Evolutionary conservation across 23 tunicate genomes (phyloP).

Genomic region (Ascidia mentula): DNA sequence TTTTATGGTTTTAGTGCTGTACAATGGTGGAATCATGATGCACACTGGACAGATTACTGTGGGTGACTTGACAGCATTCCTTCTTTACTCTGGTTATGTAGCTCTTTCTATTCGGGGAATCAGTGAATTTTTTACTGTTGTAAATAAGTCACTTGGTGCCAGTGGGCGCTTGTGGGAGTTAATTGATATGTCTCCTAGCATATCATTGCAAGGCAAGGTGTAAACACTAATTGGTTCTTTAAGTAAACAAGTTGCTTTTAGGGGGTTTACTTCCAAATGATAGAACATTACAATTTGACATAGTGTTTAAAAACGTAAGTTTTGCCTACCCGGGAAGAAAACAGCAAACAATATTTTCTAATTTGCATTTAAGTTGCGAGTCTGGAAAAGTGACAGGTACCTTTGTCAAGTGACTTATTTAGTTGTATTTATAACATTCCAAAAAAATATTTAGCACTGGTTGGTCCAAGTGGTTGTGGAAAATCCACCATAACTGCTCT

Average conservation of each 20-base stretch:
- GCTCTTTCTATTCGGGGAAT: conserved; percentile 60
- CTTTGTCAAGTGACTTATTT: not conserved
- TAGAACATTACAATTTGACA: conserved; percentile 10
- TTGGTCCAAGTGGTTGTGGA: conserved; percentile 77
- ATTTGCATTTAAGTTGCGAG: conserved; percentile 35
- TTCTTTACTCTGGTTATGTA: conserved; percentile 69
- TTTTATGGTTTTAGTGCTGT: conserved; percentile 62
- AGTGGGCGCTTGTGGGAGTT: conserved; percentile 55
- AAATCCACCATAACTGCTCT: conserved; percentile 60
- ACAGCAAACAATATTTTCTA: conserved; percentile 32
- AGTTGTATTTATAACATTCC: not conserved
- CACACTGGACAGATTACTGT: conserved; percentile 53
- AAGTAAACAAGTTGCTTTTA: conserved; percentile 1
- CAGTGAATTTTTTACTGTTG: conserved; percentile 49
- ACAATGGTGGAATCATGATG: conserved; percentile 77
- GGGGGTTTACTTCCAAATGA: conserved; percentile 43
- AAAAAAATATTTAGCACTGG: conserved; percentile 31
- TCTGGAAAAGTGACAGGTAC: conserved; percentile 67
- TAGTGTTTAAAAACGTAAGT: conserved; percentile 28
- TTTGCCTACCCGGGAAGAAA: conserved; percentile 53
- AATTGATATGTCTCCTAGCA: conserved; percentile 30
- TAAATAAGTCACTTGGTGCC: conserved; percentile 68
- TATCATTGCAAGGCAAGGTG: conserved; percentile 36
- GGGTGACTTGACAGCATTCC: conserved; percentile 78
- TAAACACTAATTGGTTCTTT: not conserved